These are phyloP conservation scores for Tenthredo amoena DNA, from an alignment of 2,888 invertebrate species.

Conservation along the genomic window DNA sequence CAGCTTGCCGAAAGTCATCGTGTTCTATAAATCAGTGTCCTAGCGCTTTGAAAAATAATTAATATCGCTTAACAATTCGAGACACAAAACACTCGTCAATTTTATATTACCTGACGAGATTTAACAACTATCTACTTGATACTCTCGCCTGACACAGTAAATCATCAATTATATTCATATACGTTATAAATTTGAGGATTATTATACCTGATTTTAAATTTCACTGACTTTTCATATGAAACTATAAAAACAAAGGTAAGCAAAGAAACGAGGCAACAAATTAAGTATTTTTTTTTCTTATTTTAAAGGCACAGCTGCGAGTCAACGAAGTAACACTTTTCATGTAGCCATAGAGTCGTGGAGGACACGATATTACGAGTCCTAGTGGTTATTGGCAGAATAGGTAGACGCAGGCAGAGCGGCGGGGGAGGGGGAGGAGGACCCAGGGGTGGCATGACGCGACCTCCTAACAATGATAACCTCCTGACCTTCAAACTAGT, in stretches of 20 bases:
- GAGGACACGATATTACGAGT: conserved; percentile 60
- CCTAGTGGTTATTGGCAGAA: conserved; percentile 69
- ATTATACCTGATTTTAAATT: too few species aligned
- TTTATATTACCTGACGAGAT: neutral
- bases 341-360: conserved; percentile 25
- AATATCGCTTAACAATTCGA: neutral
- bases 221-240: too few species aligned
- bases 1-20: neutral
- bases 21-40: neutral
- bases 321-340: conserved; percentile 30
- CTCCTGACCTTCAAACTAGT: conserved; percentile 91
- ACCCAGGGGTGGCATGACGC: conserved; percentile 80
- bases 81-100: neutral
- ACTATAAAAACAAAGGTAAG: too few species aligned
- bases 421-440: conserved; percentile 67
- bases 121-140: neutral
- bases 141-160: neutral
- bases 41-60: conserved; percentile 15
- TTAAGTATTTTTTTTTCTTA: neutral
- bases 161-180: neutral
- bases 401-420: conserved; percentile 73
- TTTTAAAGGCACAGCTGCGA: conserved; percentile 36
- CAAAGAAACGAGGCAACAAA: too few species aligned
- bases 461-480: conserved; percentile 86
- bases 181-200: neutral